A percentile compares a stretch with the other conserved stretches of the same genome.
These are phyloP conservation scores for Sternarchorhynchus goeldii DNA, from an alignment of 2,797 vertebrate species.

Conservation along the genomic window DNA sequence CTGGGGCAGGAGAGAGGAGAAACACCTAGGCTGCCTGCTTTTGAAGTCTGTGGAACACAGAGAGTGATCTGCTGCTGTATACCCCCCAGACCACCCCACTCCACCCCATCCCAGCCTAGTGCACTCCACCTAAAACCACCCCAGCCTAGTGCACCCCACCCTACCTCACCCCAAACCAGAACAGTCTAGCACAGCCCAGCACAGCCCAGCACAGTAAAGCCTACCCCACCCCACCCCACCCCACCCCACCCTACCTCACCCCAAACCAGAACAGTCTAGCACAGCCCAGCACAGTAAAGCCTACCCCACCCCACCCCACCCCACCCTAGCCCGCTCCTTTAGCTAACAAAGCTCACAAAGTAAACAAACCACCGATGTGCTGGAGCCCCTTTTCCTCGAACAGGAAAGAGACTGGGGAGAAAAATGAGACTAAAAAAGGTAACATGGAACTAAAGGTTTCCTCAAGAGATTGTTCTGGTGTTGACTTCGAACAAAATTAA, in stretches of 20 bases:
- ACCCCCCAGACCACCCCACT: background rate
- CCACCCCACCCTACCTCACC: too few relatives aligned
- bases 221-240: too few relatives aligned
- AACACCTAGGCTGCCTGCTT: constrained; percentile 43
- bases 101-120: too few relatives aligned
- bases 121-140: too few relatives aligned
- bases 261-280: too few relatives aligned
- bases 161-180: too few relatives aligned
- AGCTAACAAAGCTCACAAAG: constrained; percentile 20
- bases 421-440: too few relatives aligned
- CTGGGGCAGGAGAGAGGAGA: constrained; percentile 51
- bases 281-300: too few relatives aligned
- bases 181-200: too few relatives aligned
- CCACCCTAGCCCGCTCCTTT: background rate
- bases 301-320: too few relatives aligned
- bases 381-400: constrained; percentile 17
- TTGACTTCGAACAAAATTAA: constrained; percentile 40
- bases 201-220: too few relatives aligned
- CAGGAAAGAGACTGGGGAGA: background rate
- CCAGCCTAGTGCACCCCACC: too few relatives aligned
- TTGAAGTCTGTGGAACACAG: constrained; percentile 43
- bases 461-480: constrained; percentile 47
- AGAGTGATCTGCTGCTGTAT: constrained; percentile 42
- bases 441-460: constrained; percentile 22
- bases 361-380: constrained; percentile 40